Evolutionary conservation across 2,113 vertebrate genomes (phyloP).

Genomic region (Calidris pugnax): DNA sequence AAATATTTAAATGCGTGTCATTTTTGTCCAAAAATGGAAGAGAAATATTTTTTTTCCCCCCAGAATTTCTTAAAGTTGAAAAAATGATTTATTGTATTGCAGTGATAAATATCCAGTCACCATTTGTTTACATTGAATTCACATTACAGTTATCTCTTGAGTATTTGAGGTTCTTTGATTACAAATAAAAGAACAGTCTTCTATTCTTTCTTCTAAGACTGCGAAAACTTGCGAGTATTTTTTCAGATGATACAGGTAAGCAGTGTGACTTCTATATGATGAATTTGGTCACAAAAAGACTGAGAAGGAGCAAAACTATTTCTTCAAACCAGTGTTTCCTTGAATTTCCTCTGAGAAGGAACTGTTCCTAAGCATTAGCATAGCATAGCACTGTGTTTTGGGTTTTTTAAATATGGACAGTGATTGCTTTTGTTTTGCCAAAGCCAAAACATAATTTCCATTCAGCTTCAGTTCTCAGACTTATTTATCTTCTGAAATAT

Average conservation of each 20-base stretch:
- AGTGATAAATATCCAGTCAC: accelerated
- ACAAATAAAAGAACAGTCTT: background rate
- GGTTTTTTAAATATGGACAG: background rate
- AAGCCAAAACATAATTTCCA: background rate
- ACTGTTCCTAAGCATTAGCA: background rate
- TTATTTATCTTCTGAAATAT: background rate
- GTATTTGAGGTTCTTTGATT: background rate
- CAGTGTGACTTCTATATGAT: background rate
- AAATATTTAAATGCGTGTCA: background rate
- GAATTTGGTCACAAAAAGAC: background rate
- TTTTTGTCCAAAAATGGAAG: background rate
- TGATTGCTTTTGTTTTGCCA: background rate
- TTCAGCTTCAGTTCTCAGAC: background rate
- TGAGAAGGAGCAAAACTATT: background rate
- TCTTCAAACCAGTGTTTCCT: background rate
- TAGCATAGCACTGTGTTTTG: background rate
- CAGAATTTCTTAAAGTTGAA: background rate
- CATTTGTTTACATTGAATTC: background rate
- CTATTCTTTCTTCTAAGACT: background rate
- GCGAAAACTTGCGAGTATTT: background rate
- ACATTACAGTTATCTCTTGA: background rate
- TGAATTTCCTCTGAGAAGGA: background rate
- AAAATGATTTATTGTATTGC: background rate
- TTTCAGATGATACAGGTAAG: background rate
- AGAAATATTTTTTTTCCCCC: background rate